Evolutionary conservation across 2,797 vertebrate species (phyloP).

Genomic region (Hoplostethus mediterraneus): DNA sequence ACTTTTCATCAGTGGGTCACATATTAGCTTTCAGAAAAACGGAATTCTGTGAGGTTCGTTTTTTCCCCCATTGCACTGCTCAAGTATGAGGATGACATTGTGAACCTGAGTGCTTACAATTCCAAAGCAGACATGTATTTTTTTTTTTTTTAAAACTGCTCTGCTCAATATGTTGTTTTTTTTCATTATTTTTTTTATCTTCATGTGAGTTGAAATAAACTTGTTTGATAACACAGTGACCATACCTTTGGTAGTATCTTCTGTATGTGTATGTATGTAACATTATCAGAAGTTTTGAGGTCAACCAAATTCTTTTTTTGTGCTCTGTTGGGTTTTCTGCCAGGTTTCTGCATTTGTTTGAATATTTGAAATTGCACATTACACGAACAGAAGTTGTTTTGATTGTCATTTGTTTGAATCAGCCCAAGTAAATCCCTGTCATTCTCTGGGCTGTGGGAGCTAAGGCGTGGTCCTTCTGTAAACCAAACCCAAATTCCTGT

Average conservation of each 20-base stretch:
- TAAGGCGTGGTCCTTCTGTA: conserved; percentile 54
- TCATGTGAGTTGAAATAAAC: conserved; percentile 59
- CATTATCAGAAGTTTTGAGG: conserved; percentile 58
- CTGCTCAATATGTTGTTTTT: conserved; percentile 33
- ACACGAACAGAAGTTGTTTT: conserved; percentile 62
- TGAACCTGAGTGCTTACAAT: conserved; percentile 68
- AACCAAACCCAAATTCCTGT: conserved; percentile 66
- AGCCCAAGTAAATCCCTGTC: conserved; percentile 62
- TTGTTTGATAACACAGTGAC: conserved; percentile 68
- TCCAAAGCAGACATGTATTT: conserved; percentile 62
- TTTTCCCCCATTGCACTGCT: conserved; percentile 47
- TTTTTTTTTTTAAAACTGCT: conserved; percentile 42
- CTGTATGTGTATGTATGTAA: conserved; percentile 40
- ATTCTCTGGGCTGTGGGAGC: conserved; percentile 57
- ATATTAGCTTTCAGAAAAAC: conserved; percentile 83
- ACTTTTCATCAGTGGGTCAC: conserved; percentile 87
- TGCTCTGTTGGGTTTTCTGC: conserved; percentile 27
- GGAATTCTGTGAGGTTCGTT: conserved; percentile 60
- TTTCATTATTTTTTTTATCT: conserved; percentile 57
- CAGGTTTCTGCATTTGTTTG: conserved; percentile 46
- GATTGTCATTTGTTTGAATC: conserved; percentile 68
- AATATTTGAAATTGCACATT: conserved; percentile 48
- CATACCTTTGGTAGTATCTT: conserved; percentile 50
- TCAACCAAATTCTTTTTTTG: conserved; percentile 54
- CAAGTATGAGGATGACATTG: conserved; percentile 63